A percentile compares a stretch with the other conserved stretches of the same genome.
Conservation (phyloP, 2,888 invertebrate species). For the Cryptus viduatorius region DNA sequence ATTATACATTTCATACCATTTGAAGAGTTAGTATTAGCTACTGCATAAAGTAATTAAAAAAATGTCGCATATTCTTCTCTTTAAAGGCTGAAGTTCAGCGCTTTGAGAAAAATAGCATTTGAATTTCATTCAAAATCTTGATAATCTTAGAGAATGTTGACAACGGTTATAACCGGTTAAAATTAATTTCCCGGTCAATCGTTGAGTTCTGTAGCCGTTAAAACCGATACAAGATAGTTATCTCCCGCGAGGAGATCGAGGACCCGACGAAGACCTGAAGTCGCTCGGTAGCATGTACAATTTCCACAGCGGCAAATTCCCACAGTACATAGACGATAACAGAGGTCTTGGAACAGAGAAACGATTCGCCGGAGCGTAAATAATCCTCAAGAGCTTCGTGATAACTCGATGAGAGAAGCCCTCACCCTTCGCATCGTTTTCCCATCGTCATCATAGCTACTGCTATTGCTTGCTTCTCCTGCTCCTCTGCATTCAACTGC, state of each 20-base stretch:
- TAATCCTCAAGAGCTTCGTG: slow-evolving; percentile 19
- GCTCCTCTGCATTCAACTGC: neutral
- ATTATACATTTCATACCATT: too few species aligned
- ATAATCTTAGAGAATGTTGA: too few species aligned
- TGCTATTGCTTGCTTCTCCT: neutral
- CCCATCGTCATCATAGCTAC: slow-evolving; percentile 23
- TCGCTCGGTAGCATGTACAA: neutral
- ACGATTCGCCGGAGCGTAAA: slow-evolving; percentile 45
- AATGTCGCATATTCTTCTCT: too few species aligned
- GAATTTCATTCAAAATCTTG: too few species aligned
- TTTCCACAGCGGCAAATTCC: neutral
- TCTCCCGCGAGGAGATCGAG: neutral
- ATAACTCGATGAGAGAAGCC: slow-evolving; percentile 27
- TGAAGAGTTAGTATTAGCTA: too few species aligned
- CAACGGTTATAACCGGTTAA: neutral
- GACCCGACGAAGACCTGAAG: slow-evolving; percentile 3
- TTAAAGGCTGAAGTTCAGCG: too few species aligned
- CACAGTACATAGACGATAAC: neutral
- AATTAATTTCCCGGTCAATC: neutral
- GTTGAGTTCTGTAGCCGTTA: neutral
- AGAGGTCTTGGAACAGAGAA: neutral
- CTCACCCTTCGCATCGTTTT: slow-evolving; percentile 31
- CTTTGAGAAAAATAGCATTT: too few species aligned
- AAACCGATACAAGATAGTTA: neutral
- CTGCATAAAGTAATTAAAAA: too few species aligned